Conservation (phyloP, 1,140 invertebrate species). For the Magallana ariakensis region DNA sequence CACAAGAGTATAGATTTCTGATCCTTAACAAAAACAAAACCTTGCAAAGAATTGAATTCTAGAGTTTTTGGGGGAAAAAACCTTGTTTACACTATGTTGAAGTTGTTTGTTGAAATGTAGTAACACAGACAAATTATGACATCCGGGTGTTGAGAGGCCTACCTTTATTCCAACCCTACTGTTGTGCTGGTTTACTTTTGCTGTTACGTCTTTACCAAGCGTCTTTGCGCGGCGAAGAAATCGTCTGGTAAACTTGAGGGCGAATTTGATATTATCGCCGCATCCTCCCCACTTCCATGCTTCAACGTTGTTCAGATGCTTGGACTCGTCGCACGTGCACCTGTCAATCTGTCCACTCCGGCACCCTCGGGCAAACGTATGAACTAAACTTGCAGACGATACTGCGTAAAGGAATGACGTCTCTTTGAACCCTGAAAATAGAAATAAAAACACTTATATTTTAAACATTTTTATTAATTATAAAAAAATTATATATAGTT, state of each 20-base stretch:
- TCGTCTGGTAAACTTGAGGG: slow-evolving; percentile 83
- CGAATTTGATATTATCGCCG: slow-evolving; percentile 85
- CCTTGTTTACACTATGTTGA: slow-evolving; percentile 14
- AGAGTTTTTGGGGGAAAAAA: not conserved
- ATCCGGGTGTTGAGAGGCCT: slow-evolving; percentile 44
- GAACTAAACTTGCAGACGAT: slow-evolving; percentile 85
- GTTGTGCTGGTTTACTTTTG: slow-evolving; percentile 85
- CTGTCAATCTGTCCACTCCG: slow-evolving; percentile 84
- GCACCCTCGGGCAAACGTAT: slow-evolving; percentile 85
- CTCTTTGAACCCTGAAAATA: slow-evolving; percentile 84
- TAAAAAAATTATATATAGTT: too few species aligned
- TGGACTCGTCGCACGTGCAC: slow-evolving; percentile 83
- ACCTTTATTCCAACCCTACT: slow-evolving; percentile 85
- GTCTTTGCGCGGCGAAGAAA: slow-evolving; percentile 82
- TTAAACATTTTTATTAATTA: too few species aligned
- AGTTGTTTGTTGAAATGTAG: slow-evolving; percentile 27
- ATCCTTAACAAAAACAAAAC: not conserved
- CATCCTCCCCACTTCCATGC: slow-evolving; percentile 86
- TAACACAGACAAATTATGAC: slow-evolving; percentile 21
- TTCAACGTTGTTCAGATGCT: slow-evolving; percentile 73
- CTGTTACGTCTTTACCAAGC: slow-evolving; percentile 74
- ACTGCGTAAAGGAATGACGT: slow-evolving; percentile 86
- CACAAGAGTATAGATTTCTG: not conserved
- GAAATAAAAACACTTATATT: slow-evolving; percentile 38
- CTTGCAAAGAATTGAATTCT: not conserved